phyloP scores from a whole-genome alignment of 2,797 vertebrate genomes.

The Phaenicophaeus curvirostris region DNA sequence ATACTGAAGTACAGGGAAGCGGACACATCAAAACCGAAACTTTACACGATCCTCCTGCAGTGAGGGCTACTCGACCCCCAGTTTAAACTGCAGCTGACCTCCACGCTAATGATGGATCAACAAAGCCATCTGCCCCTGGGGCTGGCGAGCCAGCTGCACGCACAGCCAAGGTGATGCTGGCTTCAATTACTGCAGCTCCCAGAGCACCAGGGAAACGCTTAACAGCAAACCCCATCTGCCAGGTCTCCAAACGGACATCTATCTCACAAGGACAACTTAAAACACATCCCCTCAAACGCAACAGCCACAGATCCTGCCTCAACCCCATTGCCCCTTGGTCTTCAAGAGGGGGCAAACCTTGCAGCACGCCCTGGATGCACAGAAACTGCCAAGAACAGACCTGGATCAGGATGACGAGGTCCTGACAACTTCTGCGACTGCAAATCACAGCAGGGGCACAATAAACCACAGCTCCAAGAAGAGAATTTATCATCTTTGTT shows the following conservation, averaged over 20 bases:
- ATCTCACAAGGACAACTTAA: background rate
- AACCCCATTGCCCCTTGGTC: background rate
- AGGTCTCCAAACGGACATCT: background rate
- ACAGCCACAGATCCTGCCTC: background rate
- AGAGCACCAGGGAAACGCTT: accelerated
- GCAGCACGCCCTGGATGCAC: background rate
- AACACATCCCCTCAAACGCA: background rate
- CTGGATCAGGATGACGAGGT: accelerated
- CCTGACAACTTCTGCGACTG: background rate
- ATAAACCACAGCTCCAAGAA: background rate
- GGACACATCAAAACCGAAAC: background rate
- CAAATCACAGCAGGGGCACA: background rate
- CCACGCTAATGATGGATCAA: background rate
- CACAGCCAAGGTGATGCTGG: background rate
- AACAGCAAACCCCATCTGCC: slow-evolving; percentile 39
- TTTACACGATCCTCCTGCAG: background rate
- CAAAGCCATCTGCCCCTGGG: slow-evolving; percentile 16
- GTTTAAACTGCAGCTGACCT: slow-evolving; percentile 42
- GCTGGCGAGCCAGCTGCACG: slow-evolving; percentile 20
- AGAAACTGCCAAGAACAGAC: background rate
- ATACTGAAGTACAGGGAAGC: accelerated
- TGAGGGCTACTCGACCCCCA: background rate
- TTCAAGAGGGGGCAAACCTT: background rate
- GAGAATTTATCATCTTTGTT: background rate
- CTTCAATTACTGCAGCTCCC: slow-evolving; percentile 14